phyloP scores from a whole-genome alignment of 2,888 invertebrate genomes.

The Cyrtodaria siliqua region DNA sequence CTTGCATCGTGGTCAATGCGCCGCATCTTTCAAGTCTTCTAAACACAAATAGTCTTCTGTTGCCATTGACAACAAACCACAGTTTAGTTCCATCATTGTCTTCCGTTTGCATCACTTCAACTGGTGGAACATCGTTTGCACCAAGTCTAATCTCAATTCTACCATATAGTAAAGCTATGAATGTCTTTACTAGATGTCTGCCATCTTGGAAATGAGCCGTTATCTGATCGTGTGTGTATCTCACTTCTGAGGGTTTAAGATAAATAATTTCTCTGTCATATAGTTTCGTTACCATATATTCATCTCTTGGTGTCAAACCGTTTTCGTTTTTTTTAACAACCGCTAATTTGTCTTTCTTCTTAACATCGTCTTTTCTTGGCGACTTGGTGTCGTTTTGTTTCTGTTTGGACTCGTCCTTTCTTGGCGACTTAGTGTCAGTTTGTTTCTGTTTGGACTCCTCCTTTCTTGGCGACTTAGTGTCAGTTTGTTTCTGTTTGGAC shows the following conservation, averaged over 20 bases:
- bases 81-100: constrained; percentile 35
- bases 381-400: neutral
- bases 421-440: neutral
- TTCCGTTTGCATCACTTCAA: constrained; percentile 61
- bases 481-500: neutral
- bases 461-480: constrained; percentile 5
- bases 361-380: constrained; percentile 6
- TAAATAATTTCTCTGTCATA: constrained; percentile 56
- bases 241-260: constrained; percentile 54
- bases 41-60: constrained; percentile 56
- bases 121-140: constrained; percentile 52
- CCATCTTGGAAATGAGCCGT: constrained; percentile 61
- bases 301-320: constrained; percentile 56
- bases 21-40: constrained; percentile 56
- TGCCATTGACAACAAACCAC: constrained; percentile 65
- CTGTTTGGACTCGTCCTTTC: constrained; percentile 5
- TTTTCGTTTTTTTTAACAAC: constrained; percentile 33
- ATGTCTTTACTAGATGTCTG: constrained; percentile 50
- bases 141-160: constrained; percentile 53
- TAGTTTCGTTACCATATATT: constrained; percentile 61
- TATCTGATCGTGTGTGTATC: constrained; percentile 63
- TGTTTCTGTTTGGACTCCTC: constrained; percentile 3
- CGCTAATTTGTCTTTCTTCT: constrained; percentile 6
- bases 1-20: constrained; percentile 57
- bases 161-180: constrained; percentile 49